A percentile compares a stretch with the other conserved stretches of the same genome.
Conservation (phyloP, 2,888 invertebrate genomes). For the Dasysyrphus albostriatus region DNA sequence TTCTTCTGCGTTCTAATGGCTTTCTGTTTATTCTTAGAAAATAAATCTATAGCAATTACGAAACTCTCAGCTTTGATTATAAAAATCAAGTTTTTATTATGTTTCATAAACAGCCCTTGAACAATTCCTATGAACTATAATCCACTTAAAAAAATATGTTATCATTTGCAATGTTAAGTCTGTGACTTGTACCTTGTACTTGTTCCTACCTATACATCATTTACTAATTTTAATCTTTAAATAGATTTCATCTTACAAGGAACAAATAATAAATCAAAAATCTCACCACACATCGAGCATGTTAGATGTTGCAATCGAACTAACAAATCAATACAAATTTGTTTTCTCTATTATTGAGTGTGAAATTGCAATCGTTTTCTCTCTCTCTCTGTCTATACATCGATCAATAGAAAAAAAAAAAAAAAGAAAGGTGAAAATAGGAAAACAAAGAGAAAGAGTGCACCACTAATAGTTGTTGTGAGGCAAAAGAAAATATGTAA, state of each 20-base stretch:
- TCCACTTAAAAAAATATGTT: background rate
- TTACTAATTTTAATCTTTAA: background rate
- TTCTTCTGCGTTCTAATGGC: background rate
- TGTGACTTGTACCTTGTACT: too few relatives aligned
- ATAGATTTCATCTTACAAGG: background rate
- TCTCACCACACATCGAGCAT: slow-evolving; percentile 47
- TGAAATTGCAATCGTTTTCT: slow-evolving; percentile 17
- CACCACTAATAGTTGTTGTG: background rate
- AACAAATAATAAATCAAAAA: slow-evolving; percentile 1
- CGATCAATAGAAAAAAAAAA: slow-evolving; percentile 9
- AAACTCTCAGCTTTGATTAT: slow-evolving; percentile 31
- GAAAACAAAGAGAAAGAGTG: slow-evolving; percentile 59
- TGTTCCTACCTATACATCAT: too few relatives aligned
- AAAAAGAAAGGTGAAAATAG: slow-evolving; percentile 65
- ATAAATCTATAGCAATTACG: slow-evolving; percentile 20
- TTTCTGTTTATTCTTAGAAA: background rate
- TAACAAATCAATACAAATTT: slow-evolving; percentile 3
- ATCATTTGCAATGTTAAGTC: too few relatives aligned
- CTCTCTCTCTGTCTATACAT: background rate
- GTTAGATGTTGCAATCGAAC: slow-evolving; percentile 59
- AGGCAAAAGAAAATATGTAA: slow-evolving; percentile 34
- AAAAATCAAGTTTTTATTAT: slow-evolving; percentile 11
- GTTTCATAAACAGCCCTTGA: background rate
- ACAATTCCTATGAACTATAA: background rate
- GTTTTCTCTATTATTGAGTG: background rate